Evolutionary conservation across 2,113 vertebrate genomes (phyloP), one percentile per base, ranked within the genome.

Genomic region (Paraplagusia blochii): DNA sequence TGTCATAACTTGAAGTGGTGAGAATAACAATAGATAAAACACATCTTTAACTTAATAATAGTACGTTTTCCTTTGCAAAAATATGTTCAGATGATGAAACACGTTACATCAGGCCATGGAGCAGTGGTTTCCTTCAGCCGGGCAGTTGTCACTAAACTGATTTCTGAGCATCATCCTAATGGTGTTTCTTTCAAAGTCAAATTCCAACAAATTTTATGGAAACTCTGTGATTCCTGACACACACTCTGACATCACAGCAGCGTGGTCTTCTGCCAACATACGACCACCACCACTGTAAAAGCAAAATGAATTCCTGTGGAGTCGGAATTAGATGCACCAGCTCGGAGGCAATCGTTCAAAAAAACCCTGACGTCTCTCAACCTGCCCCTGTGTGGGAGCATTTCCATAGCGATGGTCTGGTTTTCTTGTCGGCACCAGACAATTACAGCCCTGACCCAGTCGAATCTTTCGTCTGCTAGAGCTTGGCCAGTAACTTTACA

Each of bases 271-370:
- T 59, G 82, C 87, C 86, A 87, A 67, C 61, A 74, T 80, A 77
- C 80, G 75, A 86, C 85, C 80, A 77, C 80, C 77, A 86, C 85
- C 88, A 56, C 69, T 64, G 76, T 63, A 75, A 84, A 90, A 70
- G 59, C 71, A 71, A 72, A 83, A 80, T 85, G 72, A 86, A 85
- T 86, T 75, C 66, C 67, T 47, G 33, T 49, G 29, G 56, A 78
- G 76, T 66, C 78, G 69, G 73, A 85, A 77, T 76, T 74, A 82
- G 78, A 86, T 45, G 45, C 65, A 73, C 66, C 66, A 52, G 64
- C 77, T 85, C 63, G 66, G 74, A 76, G 65, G 57, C 60, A 78
- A 71, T 76, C 63, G 67, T 69, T 86, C 66, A 76, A 75, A 84
- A 58, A 11, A 35, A 46, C 63, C 68, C 63, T 62, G 54, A 57